Evolutionary conservation across 2,113 vertebrate species (phyloP).

Genomic region (Onychostoma macrolepis): DNA sequence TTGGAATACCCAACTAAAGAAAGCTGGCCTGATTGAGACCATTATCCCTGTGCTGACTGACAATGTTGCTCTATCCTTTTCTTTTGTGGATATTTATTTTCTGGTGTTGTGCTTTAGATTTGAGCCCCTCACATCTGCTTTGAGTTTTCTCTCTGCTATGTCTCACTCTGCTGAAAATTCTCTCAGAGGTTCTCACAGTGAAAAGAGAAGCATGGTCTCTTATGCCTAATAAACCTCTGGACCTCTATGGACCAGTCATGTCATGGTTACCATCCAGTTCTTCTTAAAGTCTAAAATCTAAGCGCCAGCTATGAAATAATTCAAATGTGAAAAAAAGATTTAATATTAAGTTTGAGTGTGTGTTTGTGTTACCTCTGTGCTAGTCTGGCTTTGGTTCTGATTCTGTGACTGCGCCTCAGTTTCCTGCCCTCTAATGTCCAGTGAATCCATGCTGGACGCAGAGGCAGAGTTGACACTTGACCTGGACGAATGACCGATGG

Average conservation of each 20-base stretch:
- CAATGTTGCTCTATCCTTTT: background rate
- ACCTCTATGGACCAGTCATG: background rate
- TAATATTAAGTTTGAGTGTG: background rate
- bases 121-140: slow-evolving; percentile 37
- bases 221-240: background rate
- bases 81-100: background rate
- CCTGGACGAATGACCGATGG: slow-evolving; percentile 85
- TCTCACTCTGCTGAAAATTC: background rate
- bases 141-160: background rate
- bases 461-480: slow-evolving; percentile 90
- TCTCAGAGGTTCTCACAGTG: background rate
- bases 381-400: slow-evolving; percentile 77
- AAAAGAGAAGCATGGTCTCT: slow-evolving; percentile 8
- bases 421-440: slow-evolving; percentile 80
- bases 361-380: slow-evolving; percentile 84
- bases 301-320: background rate
- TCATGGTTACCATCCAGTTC: background rate
- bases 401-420: slow-evolving; percentile 59
- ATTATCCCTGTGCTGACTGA: background rate
- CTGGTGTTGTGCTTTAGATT: background rate
- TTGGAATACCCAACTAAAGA: background rate
- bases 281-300: background rate
- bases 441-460: slow-evolving; percentile 95
- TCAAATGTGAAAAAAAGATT: background rate
- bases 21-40: background rate